Evolutionary conservation across 2,888 invertebrate species (phyloP), one percentile per base, ranked within the genome.

Genomic region (Drosophila kanekoi): DNA sequence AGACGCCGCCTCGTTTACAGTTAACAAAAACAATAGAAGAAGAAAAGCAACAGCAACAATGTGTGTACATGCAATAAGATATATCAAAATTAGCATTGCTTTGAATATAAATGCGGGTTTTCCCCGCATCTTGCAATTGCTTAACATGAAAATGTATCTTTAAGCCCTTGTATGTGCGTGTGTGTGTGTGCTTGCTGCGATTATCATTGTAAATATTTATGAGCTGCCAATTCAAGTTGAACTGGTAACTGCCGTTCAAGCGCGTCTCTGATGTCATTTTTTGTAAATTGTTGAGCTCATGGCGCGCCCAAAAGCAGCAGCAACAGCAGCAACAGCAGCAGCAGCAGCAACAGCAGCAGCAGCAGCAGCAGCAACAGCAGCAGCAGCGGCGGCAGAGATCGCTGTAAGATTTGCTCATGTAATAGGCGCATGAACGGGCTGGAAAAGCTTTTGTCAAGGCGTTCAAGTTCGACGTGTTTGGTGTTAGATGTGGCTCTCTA

Each of bases 161-260:
- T 51, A 33, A 66, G 47, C 49, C 60, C 32, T 51, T 48, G 10
- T 4, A 10, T 10, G 23, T 23, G 14, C 28, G n/a, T 43, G 41
- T 20, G 23, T 44, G 44, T 3, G 44, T 16, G 41, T 43, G 45
- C 58, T 57, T 63, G 57, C 38, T 57, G 13, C 44, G 59, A 58
- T 62, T 84, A 63, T 49, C 47, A 14, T 20, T 72, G 89, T 88
- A 79, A 86, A 86, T 86, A 88, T 86, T 88, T 88, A 83, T 81
- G 60, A 85, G 68, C 71, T 77, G 87, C 60, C 69, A 69, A 63
- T 84, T 80, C 89, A 89, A 89, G 87, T 89, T 83, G 81, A 89
- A 89, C 83, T 66, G 79, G 62, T 44, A 78, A 64, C 75, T 64
- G 58, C 63, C 61, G 60, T 65, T 23, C 47, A 35, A 23, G 9